Evolutionary conservation across 2,797 vertebrate species (phyloP).

Genomic region (Labeo calbasu): DNA sequence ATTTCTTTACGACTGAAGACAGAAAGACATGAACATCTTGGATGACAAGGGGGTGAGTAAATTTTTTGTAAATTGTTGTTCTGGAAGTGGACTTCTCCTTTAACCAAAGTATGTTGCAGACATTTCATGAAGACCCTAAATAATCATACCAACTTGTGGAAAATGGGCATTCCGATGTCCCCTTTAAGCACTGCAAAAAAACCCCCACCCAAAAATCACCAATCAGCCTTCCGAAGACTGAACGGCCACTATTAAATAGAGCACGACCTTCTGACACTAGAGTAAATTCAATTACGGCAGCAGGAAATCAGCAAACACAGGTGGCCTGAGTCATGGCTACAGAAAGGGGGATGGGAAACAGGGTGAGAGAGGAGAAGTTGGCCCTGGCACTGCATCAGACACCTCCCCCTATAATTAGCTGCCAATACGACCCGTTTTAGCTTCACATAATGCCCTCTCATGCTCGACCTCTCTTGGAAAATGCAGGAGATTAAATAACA

Average conservation of each 20-base stretch:
- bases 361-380: neutral
- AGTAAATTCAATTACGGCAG: slow-evolving; percentile 38
- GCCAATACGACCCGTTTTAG: neutral
- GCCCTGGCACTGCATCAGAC: neutral
- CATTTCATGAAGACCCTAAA: too few species aligned
- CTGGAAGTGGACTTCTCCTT: too few species aligned
- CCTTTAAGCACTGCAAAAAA: neutral
- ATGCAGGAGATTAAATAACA: slow-evolving; percentile 26
- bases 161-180: too few species aligned
- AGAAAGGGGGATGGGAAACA: slow-evolving; percentile 12
- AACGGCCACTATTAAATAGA: neutral
- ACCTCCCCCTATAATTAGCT: slow-evolving; percentile 30
- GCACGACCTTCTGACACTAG: slow-evolving; percentile 2
- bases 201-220: neutral
- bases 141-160: too few species aligned
- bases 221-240: neutral
- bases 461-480: slow-evolving; percentile 13
- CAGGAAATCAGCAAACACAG: slow-evolving; percentile 28
- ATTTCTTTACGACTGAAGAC: too few species aligned
- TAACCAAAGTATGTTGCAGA: too few species aligned
- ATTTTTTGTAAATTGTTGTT: too few species aligned
- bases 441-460: neutral
- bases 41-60: too few species aligned
- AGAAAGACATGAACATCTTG: too few species aligned
- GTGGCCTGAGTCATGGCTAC: slow-evolving; percentile 12